Evolutionary conservation across 2,888 invertebrate species (phyloP).

Genomic region (Melolontha melolontha): DNA sequence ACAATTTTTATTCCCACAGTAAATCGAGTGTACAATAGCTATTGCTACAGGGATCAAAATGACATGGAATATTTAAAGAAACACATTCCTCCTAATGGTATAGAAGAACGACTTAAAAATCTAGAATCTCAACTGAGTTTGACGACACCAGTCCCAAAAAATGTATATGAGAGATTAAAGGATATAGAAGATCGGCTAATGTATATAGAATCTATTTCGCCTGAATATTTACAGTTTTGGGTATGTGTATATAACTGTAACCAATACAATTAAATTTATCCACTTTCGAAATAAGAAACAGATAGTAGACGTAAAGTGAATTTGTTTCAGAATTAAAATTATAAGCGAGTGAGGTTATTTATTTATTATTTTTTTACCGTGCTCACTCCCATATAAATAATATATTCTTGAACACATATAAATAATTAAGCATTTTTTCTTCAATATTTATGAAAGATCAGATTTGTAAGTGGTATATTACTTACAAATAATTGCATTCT

Average conservation of each 20-base stretch:
- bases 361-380: too few relatives aligned
- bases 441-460: too few relatives aligned
- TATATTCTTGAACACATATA: too few relatives aligned
- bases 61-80: slow-evolving; percentile 67
- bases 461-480: too few relatives aligned
- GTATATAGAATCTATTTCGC: slow-evolving; percentile 80
- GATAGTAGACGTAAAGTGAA: too few relatives aligned
- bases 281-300: too few relatives aligned
- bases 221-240: slow-evolving; percentile 82
- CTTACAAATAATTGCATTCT: too few relatives aligned
- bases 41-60: slow-evolving; percentile 69
- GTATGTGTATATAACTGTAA: slow-evolving; percentile 60
- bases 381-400: too few relatives aligned
- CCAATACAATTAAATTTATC: background rate
- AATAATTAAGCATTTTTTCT: too few relatives aligned
- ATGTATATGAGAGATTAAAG: slow-evolving; percentile 78
- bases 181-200: slow-evolving; percentile 80
- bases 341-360: too few relatives aligned
- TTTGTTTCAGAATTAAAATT: too few relatives aligned
- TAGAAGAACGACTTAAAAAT: slow-evolving; percentile 76
- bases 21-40: slow-evolving; percentile 76
- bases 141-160: slow-evolving; percentile 69
- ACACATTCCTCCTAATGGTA: slow-evolving; percentile 65
- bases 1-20: too few relatives aligned
- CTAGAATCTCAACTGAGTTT: slow-evolving; percentile 74